Evolutionary conservation across 2,888 invertebrate species (phyloP).

Genomic region (Dynastes hyllus): DNA sequence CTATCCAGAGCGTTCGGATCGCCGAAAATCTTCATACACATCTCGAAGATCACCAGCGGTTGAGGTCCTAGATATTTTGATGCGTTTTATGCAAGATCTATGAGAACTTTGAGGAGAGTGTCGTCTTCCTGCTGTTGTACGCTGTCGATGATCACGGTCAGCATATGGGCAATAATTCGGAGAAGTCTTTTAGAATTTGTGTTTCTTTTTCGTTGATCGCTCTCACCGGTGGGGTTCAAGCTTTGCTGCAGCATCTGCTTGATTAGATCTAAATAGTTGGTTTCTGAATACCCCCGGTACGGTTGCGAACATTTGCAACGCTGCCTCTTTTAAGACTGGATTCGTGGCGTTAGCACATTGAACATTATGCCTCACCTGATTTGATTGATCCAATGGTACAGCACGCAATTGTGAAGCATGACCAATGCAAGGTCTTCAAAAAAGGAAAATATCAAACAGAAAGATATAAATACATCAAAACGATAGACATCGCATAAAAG

Average conservation of each 20-base stretch:
- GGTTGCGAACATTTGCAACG: constrained; percentile 94
- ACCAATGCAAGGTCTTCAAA: too few species aligned
- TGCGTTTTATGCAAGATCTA: constrained; percentile 94
- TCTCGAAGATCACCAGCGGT: constrained; percentile 87
- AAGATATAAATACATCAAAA: too few species aligned
- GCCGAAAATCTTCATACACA: constrained; percentile 89
- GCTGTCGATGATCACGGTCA: constrained; percentile 86
- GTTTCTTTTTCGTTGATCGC: constrained; percentile 95
- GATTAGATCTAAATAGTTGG: constrained; percentile 91
- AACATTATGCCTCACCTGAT: constrained; percentile 66
- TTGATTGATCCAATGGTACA: too few species aligned
- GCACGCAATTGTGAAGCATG: too few species aligned
- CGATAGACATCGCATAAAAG: too few species aligned
- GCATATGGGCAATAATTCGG: constrained; percentile 86
- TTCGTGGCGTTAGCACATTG: constrained; percentile 92
- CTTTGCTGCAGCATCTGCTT: constrained; percentile 95
- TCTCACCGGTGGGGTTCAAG: constrained; percentile 80
- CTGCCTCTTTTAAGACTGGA: constrained; percentile 91
- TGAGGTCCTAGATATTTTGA: constrained; percentile 95
- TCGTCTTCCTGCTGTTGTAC: constrained; percentile 91
- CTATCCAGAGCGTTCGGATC: constrained; percentile 83
- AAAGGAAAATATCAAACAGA: too few species aligned
- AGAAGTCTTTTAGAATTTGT: constrained; percentile 90
- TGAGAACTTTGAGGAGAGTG: constrained; percentile 91
- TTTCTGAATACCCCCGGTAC: constrained; percentile 98